A percentile compares a stretch with the other conserved stretches of the same genome.
These are phyloP conservation scores for Prunella strophiata DNA, from an alignment of 2,797 vertebrate genomes.

Conservation along the genomic window DNA sequence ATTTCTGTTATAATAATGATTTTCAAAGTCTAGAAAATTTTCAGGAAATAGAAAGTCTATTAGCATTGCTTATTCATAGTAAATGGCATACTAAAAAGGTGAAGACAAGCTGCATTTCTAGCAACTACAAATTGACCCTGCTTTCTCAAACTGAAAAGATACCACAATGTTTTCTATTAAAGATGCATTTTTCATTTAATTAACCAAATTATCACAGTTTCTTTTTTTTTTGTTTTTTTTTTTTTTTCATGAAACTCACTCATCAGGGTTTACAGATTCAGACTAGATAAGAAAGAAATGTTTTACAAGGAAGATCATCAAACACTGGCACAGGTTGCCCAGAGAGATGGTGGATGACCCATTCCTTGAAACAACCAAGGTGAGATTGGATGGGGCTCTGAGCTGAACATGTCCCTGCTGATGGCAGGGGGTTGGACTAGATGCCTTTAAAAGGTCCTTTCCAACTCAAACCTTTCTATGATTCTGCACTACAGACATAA, in stretches of 20 bases:
- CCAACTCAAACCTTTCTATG: background rate
- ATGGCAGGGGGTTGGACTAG: no score
- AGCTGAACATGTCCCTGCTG: background rate
- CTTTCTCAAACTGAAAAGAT: background rate
- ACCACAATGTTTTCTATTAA: background rate
- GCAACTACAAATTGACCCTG: background rate
- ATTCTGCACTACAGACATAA: background rate
- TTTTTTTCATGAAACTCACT: background rate
- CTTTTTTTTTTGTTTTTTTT: no score
- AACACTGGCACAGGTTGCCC: background rate
- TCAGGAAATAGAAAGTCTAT: background rate
- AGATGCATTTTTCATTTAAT: background rate
- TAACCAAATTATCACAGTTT: background rate
- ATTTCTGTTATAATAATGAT: background rate
- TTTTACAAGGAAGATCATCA: background rate
- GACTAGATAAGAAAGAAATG: background rate
- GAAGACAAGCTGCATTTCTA: background rate
- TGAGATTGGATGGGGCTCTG: background rate
- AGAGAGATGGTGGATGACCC: background rate
- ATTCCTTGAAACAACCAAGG: background rate
- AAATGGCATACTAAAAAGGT: background rate
- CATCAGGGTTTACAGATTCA: background rate
- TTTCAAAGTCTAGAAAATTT: background rate
- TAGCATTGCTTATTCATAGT: background rate
- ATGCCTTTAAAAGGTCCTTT: background rate